Percentiles rank a stretch among this genome's conserved stretches.
Conservation (phyloP, 2,888 invertebrate species). For the Drosophila macrospina region DNA sequence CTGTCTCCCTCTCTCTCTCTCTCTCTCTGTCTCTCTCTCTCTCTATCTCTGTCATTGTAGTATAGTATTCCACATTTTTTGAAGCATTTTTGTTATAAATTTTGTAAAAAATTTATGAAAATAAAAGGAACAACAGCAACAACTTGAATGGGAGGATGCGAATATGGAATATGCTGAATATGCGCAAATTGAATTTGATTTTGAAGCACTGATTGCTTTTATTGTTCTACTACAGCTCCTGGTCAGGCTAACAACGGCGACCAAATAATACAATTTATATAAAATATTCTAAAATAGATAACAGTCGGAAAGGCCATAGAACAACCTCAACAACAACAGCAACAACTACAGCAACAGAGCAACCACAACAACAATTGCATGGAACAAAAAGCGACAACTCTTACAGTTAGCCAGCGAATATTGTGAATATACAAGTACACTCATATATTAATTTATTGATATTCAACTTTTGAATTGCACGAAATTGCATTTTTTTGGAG, state of each 20-base stretch:
- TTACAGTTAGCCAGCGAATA: not conserved
- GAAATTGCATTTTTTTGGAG: constrained; percentile 42
- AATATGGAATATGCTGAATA: constrained; percentile 75
- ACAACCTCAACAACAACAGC: too few species aligned
- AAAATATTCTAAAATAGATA: constrained; percentile 67
- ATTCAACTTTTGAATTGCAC: constrained; percentile 51
- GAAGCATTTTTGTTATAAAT: constrained; percentile 62
- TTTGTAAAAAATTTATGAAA: constrained; percentile 55
- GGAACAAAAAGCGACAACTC: not conserved
- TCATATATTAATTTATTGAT: constrained; percentile 61
- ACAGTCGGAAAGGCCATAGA: constrained; percentile 26
- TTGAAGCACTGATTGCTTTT: constrained; percentile 80
- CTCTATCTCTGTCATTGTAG: constrained; percentile 31
- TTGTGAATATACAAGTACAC: constrained; percentile 3
- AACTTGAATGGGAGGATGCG: too few species aligned
- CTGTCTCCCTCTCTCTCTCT: not conserved
- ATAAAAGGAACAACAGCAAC: constrained; percentile 40
- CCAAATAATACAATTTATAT: constrained; percentile 57
- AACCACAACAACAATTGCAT: too few species aligned
- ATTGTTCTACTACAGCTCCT: constrained; percentile 65
- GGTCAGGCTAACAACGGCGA: constrained; percentile 22
- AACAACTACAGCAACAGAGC: too few species aligned
- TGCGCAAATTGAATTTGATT: constrained; percentile 80
- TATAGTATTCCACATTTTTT: constrained; percentile 42
- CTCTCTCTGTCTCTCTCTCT: not conserved